Evolutionary conservation across 2,888 invertebrate species (phyloP).

Genomic region (Tetranychus piercei): DNA sequence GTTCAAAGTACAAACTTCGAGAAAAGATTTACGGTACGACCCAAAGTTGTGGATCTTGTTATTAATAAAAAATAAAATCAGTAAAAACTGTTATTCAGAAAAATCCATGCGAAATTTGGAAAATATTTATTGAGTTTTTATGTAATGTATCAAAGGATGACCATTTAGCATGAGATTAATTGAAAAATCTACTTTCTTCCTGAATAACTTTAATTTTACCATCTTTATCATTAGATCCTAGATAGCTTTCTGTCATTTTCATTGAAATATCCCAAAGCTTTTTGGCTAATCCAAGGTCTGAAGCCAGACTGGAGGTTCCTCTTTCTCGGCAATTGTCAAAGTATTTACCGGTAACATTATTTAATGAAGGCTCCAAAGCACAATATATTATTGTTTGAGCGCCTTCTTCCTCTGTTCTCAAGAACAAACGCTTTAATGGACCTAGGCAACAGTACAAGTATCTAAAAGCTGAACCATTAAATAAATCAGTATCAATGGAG

Average conservation of each 20-base stretch:
- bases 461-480: not conserved
- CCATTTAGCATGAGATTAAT: too few species aligned
- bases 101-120: too few species aligned
- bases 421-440: conserved; percentile 20
- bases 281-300: not conserved
- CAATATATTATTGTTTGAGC: conserved; percentile 23
- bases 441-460: not conserved
- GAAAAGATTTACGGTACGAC: too few species aligned
- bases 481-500: conserved; percentile 2
- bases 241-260: not conserved
- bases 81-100: too few species aligned
- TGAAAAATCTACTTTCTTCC: too few species aligned
- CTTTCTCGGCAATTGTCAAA: not conserved
- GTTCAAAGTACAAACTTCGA: too few species aligned
- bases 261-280: not conserved
- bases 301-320: not conserved
- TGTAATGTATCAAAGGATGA: too few species aligned
- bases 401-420: conserved; percentile 22
- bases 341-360: not conserved
- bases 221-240: not conserved
- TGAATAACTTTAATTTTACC: not conserved
- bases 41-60: too few species aligned
- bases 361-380: not conserved
- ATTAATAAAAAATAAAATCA: too few species aligned
- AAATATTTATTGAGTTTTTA: too few species aligned